A percentile compares a stretch with the other conserved stretches of the same genome.
Conservation (phyloP, 2,888 invertebrate genomes). For the Melikaiella ostensackeni region DNA sequence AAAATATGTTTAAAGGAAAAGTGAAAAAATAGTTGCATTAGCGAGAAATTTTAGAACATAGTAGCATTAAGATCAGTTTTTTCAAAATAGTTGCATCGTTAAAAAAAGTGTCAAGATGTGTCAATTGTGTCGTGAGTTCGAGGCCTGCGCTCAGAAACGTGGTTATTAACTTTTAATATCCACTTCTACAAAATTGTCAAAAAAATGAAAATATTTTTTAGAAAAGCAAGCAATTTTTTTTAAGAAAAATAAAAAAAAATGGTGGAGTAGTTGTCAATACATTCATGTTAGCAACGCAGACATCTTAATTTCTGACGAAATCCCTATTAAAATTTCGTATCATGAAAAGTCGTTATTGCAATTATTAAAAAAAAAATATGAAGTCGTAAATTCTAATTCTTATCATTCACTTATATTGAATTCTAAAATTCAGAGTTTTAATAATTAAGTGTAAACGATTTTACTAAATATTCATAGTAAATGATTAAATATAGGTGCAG, state of each 20-base stretch:
- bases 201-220: neutral
- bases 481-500: slow-evolving; percentile 32
- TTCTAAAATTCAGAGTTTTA: too few relatives aligned
- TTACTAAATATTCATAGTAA: neutral
- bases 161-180: too few relatives aligned
- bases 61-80: too few relatives aligned
- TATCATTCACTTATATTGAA: neutral
- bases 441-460: neutral
- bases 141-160: too few relatives aligned
- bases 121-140: too few relatives aligned
- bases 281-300: too few relatives aligned
- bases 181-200: too few relatives aligned
- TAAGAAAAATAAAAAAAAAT: neutral
- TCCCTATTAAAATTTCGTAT: neutral
- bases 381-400: slow-evolving; percentile 1
- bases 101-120: too few relatives aligned
- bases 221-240: neutral
- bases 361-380: neutral
- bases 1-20: too few relatives aligned
- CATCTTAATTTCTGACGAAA: neutral
- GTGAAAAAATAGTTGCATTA: too few relatives aligned
- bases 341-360: neutral
- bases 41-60: too few relatives aligned
- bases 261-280: neutral
- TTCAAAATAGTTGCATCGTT: too few relatives aligned